Percentiles rank a stretch among this genome's conserved stretches.
Conservation (phyloP, 1,140 invertebrate genomes). For the Drosophila saltans region DNA sequence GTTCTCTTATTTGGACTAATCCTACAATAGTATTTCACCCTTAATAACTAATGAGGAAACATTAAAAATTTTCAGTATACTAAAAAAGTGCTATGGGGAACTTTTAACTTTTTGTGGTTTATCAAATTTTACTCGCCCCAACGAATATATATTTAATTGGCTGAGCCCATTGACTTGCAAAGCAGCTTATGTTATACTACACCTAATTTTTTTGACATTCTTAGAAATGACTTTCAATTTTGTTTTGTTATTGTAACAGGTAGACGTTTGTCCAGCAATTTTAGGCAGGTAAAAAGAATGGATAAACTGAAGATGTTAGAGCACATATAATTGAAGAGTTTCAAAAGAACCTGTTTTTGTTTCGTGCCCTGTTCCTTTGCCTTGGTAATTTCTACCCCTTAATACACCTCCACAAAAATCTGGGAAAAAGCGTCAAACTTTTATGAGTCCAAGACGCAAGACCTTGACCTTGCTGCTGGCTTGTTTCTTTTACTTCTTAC, state of each 20-base stretch:
- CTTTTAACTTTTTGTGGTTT: too few species aligned
- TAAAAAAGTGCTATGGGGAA: too few species aligned
- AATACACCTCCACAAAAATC: neutral
- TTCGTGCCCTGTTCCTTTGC: slow-evolving; percentile 22
- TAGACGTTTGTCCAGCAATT: neutral
- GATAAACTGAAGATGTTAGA: slow-evolving; percentile 1
- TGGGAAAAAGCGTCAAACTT: neutral
- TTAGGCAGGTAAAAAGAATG: slow-evolving; percentile 32
- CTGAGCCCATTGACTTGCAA: slow-evolving; percentile 69
- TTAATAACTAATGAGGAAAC: too few species aligned
- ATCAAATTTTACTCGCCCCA: too few species aligned
- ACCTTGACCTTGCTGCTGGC: slow-evolving; percentile 54
- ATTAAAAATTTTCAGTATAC: too few species aligned
- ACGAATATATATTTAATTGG: neutral
- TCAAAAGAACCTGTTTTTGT: slow-evolving; percentile 38
- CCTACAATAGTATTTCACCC: too few species aligned
- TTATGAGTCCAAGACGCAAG: slow-evolving; percentile 12
- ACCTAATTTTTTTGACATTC: slow-evolving; percentile 29
- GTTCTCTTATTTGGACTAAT: too few species aligned
- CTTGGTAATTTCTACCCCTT: slow-evolving; percentile 13
- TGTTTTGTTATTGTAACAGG: slow-evolving; percentile 45
- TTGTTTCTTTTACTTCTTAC: slow-evolving; percentile 47
- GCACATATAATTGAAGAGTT: slow-evolving; percentile 22
- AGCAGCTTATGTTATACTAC: slow-evolving; percentile 57
- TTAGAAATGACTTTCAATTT: slow-evolving; percentile 75